phyloP scores from a whole-genome alignment of 1,140 invertebrate species.

The Ptiloglossa arizonensis region DNA sequence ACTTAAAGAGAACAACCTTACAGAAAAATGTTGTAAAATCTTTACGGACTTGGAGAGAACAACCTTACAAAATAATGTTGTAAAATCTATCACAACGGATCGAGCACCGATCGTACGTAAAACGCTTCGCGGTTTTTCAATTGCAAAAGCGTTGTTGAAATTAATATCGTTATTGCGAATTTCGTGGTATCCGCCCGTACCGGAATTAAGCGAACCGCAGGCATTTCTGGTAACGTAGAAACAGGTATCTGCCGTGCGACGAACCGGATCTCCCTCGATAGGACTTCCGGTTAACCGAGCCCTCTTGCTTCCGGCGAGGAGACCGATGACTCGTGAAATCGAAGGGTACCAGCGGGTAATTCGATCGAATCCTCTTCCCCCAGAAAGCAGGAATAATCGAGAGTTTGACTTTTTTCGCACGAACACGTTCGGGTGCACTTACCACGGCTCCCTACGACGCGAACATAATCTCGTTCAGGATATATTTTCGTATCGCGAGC shows the following conservation, averaged over 20 bases:
- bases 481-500: background rate
- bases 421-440: background rate
- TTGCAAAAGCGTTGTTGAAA: background rate
- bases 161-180: constrained; percentile 19
- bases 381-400: constrained; percentile 33
- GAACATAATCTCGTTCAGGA: no score
- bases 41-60: no score
- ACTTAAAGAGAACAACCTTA: no score
- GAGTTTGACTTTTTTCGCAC: background rate
- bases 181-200: background rate
- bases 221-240: constrained; percentile 38
- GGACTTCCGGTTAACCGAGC: constrained; percentile 57
- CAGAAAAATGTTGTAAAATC: no score
- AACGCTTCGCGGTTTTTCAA: background rate
- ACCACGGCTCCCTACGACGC: background rate
- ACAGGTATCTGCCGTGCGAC: constrained; percentile 15
- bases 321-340: constrained; percentile 59
- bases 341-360: constrained; percentile 51
- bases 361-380: constrained; percentile 44
- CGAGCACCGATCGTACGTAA: background rate
- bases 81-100: no score
- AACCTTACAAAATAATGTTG: no score
- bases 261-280: constrained; percentile 43
- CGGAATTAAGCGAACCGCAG: constrained; percentile 43
- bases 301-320: constrained; percentile 54